A percentile compares a stretch with the other conserved stretches of the same genome.
phyloP scores from a whole-genome alignment of 2,888 invertebrate genomes.

The Epinotia ramella region DNA sequence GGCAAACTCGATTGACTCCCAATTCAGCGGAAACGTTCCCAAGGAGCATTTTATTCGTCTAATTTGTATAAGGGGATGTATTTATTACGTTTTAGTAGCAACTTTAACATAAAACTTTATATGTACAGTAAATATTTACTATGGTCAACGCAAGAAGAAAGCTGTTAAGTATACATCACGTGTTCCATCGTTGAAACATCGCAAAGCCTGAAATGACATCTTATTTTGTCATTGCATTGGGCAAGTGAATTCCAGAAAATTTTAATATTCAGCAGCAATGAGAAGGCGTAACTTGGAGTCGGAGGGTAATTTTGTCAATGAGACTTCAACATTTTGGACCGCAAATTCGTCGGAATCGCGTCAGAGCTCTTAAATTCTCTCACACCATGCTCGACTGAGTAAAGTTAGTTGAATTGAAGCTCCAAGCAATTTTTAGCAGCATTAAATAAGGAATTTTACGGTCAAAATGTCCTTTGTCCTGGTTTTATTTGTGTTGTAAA shows the following conservation, averaged over 20 bases:
- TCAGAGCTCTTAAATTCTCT: conserved; percentile 27
- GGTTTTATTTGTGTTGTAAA: conserved; percentile 28
- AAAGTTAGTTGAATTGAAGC: conserved; percentile 29
- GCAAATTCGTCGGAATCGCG: conserved; percentile 12
- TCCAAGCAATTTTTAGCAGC: conserved; percentile 21
- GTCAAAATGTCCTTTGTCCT: conserved; percentile 18
- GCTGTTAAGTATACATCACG: not conserved
- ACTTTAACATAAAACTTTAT: conserved; percentile 2
- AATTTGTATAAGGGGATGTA: conserved; percentile 27
- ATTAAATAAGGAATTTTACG: conserved; percentile 25
- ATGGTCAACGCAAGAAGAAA: not conserved
- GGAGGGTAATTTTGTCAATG: conserved; percentile 1
- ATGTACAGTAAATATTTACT: not conserved
- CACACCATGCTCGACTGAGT: conserved; percentile 27
- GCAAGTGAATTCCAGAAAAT: not conserved
- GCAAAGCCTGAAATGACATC: too few relatives aligned
- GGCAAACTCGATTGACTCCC: conserved; percentile 34
- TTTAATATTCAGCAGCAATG: not conserved
- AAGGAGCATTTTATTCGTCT: conserved; percentile 29
- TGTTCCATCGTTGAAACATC: too few relatives aligned
- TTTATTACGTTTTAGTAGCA: conserved; percentile 16
- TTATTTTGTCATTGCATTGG: not conserved
- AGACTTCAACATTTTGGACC: conserved; percentile 18
- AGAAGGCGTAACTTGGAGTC: not conserved
- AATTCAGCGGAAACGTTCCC: conserved; percentile 31